Evolutionary conservation across 2,888 invertebrate genomes (phyloP).

Genomic region (Xestia rhomboidea): DNA sequence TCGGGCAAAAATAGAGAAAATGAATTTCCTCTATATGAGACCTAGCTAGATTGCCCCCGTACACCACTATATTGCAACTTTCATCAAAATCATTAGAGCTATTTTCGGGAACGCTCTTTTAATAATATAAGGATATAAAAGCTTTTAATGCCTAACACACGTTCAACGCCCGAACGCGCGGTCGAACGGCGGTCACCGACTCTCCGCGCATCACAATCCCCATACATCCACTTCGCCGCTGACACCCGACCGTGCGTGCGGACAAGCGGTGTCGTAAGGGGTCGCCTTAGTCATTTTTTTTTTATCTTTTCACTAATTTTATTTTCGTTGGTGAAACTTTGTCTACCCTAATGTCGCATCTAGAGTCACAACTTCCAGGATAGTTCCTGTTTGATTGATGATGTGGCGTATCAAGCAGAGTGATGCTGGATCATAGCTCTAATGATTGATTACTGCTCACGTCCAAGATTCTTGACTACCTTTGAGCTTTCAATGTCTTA

Average conservation of each 20-base stretch:
- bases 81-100: no score
- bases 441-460: conserved; percentile 83
- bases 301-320: not conserved
- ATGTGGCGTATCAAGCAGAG: conserved; percentile 81
- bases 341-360: conserved; percentile 41
- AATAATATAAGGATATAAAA: no score
- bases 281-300: not conserved
- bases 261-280: not conserved
- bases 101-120: no score
- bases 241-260: not conserved
- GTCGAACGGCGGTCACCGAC: no score
- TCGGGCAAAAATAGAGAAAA: no score
- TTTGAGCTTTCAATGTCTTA: conserved; percentile 52
- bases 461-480: conserved; percentile 74
- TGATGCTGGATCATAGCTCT: conserved; percentile 84
- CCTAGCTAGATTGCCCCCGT: no score
- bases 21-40: no score
- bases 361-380: conserved; percentile 54
- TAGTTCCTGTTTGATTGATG: conserved; percentile 85
- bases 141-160: no score
- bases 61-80: no score
- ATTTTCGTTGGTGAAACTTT: not conserved
- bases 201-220: no score
- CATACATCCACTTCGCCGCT: no score
- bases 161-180: no score